Evolutionary conservation across 30 jellyfish, hydroid and myxozoan genomes (phyloP).

Genomic region (Cassiopea xamachana): DNA sequence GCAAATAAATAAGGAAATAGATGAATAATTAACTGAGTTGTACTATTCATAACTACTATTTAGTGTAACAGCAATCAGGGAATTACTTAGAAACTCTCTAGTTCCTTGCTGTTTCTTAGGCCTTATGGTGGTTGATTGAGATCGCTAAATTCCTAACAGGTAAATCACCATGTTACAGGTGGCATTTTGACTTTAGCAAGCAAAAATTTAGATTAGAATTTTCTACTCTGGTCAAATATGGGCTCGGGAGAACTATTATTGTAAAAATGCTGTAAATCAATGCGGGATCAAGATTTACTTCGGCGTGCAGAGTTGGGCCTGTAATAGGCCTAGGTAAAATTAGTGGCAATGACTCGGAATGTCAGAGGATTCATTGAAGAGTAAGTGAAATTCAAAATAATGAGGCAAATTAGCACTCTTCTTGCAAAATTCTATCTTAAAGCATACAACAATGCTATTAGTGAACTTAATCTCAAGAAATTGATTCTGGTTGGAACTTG

Average conservation of each 20-base stretch:
- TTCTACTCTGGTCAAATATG: neutral
- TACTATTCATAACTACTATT: too few relatives aligned
- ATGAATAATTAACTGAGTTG: too few relatives aligned
- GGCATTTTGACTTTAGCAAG: slow-evolving; percentile 76
- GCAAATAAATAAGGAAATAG: too few relatives aligned
- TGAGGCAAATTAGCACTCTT: slow-evolving; percentile 1
- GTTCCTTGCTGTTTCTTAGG: too few relatives aligned
- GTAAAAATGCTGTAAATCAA: neutral
- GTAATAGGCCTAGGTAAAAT: slow-evolving; percentile 68
- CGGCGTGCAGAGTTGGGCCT: slow-evolving; percentile 54
- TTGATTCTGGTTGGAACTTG: too few relatives aligned
- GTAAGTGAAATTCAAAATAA: slow-evolving; percentile 22
- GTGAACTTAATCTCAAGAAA: too few relatives aligned
- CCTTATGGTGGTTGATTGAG: slow-evolving; percentile 43
- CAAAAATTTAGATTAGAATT: slow-evolving; percentile 21
- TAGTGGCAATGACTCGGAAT: slow-evolving; percentile 82
- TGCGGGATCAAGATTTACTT: neutral
- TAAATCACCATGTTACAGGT: slow-evolving; percentile 56
- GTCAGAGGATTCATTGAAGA: slow-evolving; percentile 75
- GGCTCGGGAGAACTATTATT: neutral
- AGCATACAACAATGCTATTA: too few relatives aligned
- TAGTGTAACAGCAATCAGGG: too few relatives aligned
- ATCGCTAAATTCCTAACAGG: slow-evolving; percentile 59
- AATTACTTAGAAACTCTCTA: too few relatives aligned
- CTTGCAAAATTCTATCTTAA: neutral